phyloP scores from a whole-genome alignment of 2,888 invertebrate genomes.

The Siphlonurus alternatus region DNA sequence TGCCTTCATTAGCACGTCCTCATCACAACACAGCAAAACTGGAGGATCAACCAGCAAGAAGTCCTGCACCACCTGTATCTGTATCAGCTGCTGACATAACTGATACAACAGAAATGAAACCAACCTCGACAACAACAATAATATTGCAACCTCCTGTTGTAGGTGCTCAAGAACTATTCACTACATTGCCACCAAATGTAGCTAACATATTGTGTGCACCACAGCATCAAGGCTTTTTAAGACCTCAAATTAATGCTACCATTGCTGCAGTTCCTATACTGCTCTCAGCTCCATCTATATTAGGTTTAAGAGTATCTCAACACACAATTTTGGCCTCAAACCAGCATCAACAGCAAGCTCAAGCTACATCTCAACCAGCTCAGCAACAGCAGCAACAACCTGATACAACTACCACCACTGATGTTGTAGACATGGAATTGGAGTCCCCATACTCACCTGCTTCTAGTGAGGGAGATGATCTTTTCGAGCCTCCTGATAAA shows the following conservation, averaged over 20 bases:
- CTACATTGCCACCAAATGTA: slow-evolving; percentile 13
- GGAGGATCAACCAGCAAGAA: neutral
- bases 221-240: neutral
- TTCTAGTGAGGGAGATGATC: slow-evolving; percentile 73
- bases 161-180: slow-evolving; percentile 20
- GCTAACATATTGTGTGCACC: slow-evolving; percentile 13
- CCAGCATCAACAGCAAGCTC: too few species aligned
- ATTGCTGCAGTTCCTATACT: neutral
- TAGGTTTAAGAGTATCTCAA: neutral
- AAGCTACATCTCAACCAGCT: neutral
- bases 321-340: neutral
- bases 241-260: neutral
- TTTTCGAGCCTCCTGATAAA: slow-evolving; percentile 60
- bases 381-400: slow-evolving; percentile 8
- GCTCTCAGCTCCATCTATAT: neutral
- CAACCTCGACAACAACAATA: slow-evolving; percentile 20
- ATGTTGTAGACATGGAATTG: slow-evolving; percentile 45
- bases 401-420: slow-evolving; percentile 20
- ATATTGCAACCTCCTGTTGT: slow-evolving; percentile 22
- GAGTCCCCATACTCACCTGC: slow-evolving; percentile 80
- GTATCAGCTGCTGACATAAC: slow-evolving; percentile 20
- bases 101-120: slow-evolving; percentile 13
- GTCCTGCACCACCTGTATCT: neutral
- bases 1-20: too few species aligned
- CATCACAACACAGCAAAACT: neutral